Conservation (phyloP, 2,888 invertebrate genomes). For the Alsophila aescularia region DNA sequence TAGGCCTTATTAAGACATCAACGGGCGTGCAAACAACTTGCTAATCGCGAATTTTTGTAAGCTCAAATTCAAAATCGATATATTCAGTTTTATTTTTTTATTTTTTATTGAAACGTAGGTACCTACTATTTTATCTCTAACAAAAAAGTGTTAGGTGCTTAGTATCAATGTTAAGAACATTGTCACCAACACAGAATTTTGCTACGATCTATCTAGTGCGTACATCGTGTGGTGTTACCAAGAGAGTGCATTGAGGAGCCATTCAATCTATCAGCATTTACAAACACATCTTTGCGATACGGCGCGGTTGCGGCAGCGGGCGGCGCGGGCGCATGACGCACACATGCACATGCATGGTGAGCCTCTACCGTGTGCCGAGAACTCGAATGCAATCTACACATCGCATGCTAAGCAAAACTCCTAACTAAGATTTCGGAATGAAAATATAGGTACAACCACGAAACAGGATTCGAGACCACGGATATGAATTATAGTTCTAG, state of each 20-base stretch:
- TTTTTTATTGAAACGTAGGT: too few relatives aligned
- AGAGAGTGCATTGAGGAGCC: constrained; percentile 45
- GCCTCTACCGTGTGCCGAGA: constrained; percentile 34
- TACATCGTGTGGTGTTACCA: constrained; percentile 27
- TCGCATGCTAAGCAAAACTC: background rate
- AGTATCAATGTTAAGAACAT: background rate
- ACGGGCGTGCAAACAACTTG: constrained; percentile 32
- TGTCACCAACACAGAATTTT: constrained; percentile 13
- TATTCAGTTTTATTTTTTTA: background rate
- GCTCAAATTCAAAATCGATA: too few relatives aligned
- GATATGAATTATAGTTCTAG: too few relatives aligned
- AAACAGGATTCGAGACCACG: too few relatives aligned
- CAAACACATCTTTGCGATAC: constrained; percentile 53
- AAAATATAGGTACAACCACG: too few relatives aligned
- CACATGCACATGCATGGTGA: constrained; percentile 38
- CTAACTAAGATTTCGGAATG: too few relatives aligned
- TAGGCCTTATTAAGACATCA: constrained; percentile 38
- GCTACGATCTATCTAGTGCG: constrained; percentile 23
- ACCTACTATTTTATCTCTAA: too few relatives aligned
- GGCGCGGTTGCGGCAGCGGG: too few relatives aligned
- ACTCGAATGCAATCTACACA: constrained; percentile 5
- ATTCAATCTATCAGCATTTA: constrained; percentile 61
- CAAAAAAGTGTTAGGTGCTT: too few relatives aligned
- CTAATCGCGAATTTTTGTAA: background rate
- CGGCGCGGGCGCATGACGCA: constrained; percentile 50